These are phyloP conservation scores for Thamnaconus septentrionalis DNA, from an alignment of 2,113 vertebrate species.

Conservation along the genomic window DNA sequence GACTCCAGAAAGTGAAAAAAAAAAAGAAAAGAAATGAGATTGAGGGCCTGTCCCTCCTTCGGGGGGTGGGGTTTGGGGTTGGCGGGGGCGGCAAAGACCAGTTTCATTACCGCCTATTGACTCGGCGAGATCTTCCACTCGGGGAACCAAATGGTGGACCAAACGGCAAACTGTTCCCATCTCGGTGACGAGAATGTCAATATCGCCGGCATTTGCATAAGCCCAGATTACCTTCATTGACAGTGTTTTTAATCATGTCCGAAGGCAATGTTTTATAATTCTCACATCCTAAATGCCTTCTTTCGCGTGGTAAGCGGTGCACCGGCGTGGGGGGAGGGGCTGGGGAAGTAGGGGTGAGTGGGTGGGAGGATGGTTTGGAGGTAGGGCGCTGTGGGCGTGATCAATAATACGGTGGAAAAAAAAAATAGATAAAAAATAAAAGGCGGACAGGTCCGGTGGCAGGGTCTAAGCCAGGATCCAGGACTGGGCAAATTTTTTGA, in stretches of 20 bases:
- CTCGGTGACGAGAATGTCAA: neutral
- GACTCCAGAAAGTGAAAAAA: neutral
- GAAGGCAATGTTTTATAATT: too few species aligned
- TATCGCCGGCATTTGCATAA: neutral
- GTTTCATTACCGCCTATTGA: too few species aligned
- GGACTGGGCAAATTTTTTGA: too few species aligned
- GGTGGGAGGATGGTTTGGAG: too few species aligned
- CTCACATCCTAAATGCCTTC: too few species aligned
- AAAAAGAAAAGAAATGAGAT: neutral
- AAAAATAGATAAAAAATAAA: neutral
- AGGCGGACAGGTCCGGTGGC: neutral
- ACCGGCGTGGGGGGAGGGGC: too few species aligned
- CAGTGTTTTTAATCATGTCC: neutral
- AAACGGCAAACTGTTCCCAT: neutral
- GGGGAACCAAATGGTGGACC: neutral
- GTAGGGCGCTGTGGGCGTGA: too few species aligned
- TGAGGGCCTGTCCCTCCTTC: neutral
- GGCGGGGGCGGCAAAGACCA: too few species aligned
- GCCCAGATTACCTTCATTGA: neutral
- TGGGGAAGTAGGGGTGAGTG: too few species aligned
- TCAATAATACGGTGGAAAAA: neutral
- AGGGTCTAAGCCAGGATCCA: too few species aligned
- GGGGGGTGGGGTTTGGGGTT: too few species aligned
- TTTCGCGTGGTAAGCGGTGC: too few species aligned
- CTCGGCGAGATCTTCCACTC: neutral